A percentile compares a stretch with the other conserved stretches of the same genome.
Evolutionary conservation across 2,888 invertebrate genomes (phyloP).

Genomic region (Anaspis maculata): DNA sequence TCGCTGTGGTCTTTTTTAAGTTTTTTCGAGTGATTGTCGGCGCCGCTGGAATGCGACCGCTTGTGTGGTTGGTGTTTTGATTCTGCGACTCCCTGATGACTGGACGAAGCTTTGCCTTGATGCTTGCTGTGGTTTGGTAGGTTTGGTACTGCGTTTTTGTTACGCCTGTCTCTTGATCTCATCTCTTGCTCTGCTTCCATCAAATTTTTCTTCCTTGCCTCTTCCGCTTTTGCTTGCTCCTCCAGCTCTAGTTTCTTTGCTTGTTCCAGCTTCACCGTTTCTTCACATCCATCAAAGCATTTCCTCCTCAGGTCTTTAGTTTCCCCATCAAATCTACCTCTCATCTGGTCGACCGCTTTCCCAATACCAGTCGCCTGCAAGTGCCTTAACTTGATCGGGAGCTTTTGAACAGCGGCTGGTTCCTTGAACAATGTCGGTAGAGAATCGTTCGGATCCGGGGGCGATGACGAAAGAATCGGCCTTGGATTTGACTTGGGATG

Average conservation of each 20-base stretch:
- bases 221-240: no score
- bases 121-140: conserved; percentile 3
- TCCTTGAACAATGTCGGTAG: no score
- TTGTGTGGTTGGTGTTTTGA: conserved; percentile 3
- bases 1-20: no score
- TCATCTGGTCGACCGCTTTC: conserved; percentile 75
- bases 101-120: not conserved
- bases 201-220: conserved; percentile 25
- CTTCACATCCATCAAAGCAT: conserved; percentile 82
- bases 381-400: no score
- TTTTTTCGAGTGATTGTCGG: no score
- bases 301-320: conserved; percentile 75
- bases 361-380: no score
- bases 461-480: no score
- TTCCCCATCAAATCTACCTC: conserved; percentile 72
- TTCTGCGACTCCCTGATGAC: conserved; percentile 5
- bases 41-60: no score
- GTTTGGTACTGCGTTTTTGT: conserved; percentile 8
- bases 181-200: conserved; percentile 22
- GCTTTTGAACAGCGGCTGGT: no score
- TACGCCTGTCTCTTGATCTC: conserved; percentile 18
- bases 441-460: no score
- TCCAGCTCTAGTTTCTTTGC: conserved; percentile 31
- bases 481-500: no score
- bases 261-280: conserved; percentile 72